A percentile compares a stretch with the other conserved stretches of the same genome.
These are phyloP conservation scores for Papilio glaucus DNA, from an alignment of 1,140 invertebrate genomes.

Conservation along the genomic window DNA sequence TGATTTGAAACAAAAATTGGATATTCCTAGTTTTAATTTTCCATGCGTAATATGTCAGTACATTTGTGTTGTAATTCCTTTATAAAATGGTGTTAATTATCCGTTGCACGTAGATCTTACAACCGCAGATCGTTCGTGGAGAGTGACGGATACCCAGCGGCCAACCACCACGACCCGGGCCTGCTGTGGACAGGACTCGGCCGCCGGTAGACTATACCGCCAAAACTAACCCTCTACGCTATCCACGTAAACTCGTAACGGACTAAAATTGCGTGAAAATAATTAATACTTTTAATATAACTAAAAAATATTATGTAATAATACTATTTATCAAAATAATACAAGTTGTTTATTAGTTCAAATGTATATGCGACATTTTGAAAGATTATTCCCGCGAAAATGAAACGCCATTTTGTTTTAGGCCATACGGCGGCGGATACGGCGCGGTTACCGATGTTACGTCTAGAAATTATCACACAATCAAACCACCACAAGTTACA, in stretches of 20 bases:
- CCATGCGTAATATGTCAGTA: too few species aligned
- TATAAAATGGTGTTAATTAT: conserved; percentile 50
- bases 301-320: background rate
- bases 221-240: conserved; percentile 31
- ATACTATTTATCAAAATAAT: background rate
- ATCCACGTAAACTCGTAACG: conserved; percentile 2
- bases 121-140: conserved; percentile 80
- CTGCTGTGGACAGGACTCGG: conserved; percentile 79
- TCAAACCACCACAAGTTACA: conserved; percentile 35
- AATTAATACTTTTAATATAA: conserved; percentile 18
- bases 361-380: conserved; percentile 8
- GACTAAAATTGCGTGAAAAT: conserved; percentile 30
- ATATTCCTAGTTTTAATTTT: too few species aligned
- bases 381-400: conserved; percentile 25
- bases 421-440: conserved; percentile 23
- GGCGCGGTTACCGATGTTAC: conserved; percentile 19
- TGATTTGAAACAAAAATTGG: too few species aligned
- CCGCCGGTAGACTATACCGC: conserved; percentile 60
- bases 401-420: conserved; percentile 38
- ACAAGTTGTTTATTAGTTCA: background rate
- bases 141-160: conserved; percentile 68
- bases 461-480: conserved; percentile 32
- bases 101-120: conserved; percentile 80
- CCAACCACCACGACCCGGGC: conserved; percentile 76
- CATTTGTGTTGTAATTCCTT: too few species aligned